Percentiles rank a stretch among this genome's conserved stretches.
Conservation (phyloP, 2,113 vertebrate genomes). For the Hydrochoerus hydrochaeris region DNA sequence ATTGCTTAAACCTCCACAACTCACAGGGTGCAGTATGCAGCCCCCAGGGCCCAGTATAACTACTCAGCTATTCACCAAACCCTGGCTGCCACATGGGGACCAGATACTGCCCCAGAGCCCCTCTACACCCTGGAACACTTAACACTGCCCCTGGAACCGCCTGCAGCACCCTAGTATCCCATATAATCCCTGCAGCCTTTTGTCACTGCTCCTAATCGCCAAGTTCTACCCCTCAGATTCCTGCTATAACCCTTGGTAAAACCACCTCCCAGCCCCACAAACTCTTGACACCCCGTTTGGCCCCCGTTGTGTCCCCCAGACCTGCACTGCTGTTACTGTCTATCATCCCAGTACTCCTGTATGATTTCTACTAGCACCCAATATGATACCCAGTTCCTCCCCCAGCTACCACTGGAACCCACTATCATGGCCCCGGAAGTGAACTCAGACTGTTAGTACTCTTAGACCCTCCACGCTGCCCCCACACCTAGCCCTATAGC, state of each 20-base stretch:
- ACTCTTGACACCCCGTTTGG: neutral
- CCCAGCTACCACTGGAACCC: neutral
- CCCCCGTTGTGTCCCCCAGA: neutral
- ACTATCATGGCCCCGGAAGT: neutral
- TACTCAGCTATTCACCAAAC: neutral
- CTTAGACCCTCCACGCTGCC: neutral
- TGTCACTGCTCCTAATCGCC: neutral
- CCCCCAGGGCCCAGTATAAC: neutral
- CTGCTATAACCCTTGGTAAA: neutral
- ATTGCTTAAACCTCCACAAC: neutral
- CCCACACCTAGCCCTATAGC: neutral
- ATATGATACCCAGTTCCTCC: neutral
- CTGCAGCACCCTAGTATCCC: neutral
- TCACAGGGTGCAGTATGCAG: neutral
- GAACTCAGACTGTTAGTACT: neutral
- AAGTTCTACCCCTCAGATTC: neutral
- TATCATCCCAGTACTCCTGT: neutral
- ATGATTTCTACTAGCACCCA: neutral
- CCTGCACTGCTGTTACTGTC: neutral
- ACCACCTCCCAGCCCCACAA: neutral
- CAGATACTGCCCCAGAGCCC: neutral
- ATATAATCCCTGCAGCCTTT: neutral
- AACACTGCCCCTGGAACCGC: neutral
- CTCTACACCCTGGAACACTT: neutral
- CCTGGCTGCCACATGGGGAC: neutral